Evolutionary conservation across 53 echinoderm and acorn worm genomes (phyloP).

Genomic region (Echinarachnius parma): DNA sequence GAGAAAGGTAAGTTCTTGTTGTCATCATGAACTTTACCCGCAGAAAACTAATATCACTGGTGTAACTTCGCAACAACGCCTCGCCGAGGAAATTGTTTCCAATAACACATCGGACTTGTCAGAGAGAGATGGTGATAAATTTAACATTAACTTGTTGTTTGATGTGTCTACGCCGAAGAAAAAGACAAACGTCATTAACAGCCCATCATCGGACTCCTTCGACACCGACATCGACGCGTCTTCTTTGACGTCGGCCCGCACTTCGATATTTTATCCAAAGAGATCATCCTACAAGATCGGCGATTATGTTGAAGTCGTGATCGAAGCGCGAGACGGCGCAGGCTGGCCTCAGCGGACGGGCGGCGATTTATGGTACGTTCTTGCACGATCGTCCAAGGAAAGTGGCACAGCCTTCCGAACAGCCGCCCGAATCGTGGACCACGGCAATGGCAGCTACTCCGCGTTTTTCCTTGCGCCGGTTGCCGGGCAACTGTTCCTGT

Average conservation of each 20-base stretch:
- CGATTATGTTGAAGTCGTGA: conserved; percentile 20
- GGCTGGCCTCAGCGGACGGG: conserved; percentile 6
- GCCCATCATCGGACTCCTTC: too few relatives aligned
- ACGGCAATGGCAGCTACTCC: conserved; percentile 36
- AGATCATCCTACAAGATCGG: conserved; percentile 11
- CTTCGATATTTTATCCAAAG: conserved; percentile 8
- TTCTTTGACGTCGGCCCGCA: conserved; percentile 7
- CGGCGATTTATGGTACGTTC: conserved; percentile 46
- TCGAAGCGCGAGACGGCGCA: conserved; percentile 8
- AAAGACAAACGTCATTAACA: too few relatives aligned
- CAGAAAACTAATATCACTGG: too few relatives aligned
- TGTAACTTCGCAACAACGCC: too few relatives aligned
- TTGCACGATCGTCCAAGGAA: not conserved
- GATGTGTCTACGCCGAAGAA: too few relatives aligned
- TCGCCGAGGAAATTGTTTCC: too few relatives aligned
- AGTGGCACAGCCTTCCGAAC: conserved; percentile 28
- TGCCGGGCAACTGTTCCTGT: not conserved
- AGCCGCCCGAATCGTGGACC: conserved; percentile 25
- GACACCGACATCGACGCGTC: not conserved
- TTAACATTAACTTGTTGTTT: too few relatives aligned
- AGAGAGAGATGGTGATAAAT: too few relatives aligned
- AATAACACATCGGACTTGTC: too few relatives aligned
- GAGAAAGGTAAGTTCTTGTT: too few relatives aligned
- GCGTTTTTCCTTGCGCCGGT: conserved; percentile 31
- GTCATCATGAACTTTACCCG: too few relatives aligned